Conservation (phyloP, 2,797 vertebrate species). For the Mormyrus proboscirostris region DNA sequence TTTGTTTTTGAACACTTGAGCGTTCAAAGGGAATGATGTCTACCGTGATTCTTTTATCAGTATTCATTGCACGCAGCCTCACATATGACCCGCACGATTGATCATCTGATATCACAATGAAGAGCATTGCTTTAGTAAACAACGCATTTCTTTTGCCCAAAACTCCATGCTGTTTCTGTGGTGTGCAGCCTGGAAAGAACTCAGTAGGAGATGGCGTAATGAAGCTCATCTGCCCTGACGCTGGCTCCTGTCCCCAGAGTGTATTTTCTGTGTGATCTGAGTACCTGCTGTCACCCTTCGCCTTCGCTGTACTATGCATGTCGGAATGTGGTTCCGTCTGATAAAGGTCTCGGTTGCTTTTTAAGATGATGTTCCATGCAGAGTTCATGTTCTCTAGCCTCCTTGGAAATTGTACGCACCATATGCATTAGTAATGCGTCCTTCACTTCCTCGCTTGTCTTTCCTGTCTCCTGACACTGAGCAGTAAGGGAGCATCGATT, state of each 20-base stretch:
- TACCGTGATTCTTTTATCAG: background rate
- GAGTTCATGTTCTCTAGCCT: background rate
- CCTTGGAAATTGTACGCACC: background rate
- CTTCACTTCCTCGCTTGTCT: background rate
- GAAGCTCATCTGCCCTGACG: background rate
- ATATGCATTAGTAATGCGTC: background rate
- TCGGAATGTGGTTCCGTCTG: background rate
- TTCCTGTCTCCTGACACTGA: background rate
- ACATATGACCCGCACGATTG: background rate
- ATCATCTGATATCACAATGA: background rate
- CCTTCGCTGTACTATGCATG: background rate
- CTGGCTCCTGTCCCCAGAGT: background rate
- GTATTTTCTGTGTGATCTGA: background rate
- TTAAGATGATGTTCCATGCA: background rate
- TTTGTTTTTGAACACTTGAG: background rate
- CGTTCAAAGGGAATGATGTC: background rate
- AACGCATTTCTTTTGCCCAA: background rate
- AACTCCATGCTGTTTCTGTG: background rate
- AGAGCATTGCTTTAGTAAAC: background rate
- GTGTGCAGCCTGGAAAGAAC: background rate
- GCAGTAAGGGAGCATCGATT: background rate
- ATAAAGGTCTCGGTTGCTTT: background rate
- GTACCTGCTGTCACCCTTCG: background rate
- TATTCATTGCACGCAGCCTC: background rate
- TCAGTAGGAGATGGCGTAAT: background rate